Conservation (phyloP, 2,797 vertebrate species). For the Mormyrus proboscirostris region DNA sequence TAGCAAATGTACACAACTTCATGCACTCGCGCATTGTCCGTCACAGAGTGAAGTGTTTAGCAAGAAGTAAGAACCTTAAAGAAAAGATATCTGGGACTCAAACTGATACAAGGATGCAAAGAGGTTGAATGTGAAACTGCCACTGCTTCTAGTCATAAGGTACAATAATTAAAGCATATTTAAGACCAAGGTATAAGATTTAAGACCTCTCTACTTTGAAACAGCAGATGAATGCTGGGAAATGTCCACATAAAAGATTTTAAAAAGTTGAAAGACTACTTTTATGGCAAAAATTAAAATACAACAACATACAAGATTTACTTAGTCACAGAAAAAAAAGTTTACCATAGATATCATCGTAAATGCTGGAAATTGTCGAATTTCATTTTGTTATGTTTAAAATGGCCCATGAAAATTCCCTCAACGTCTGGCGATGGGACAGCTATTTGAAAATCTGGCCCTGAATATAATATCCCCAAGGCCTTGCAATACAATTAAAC, state of each 20-base stretch:
- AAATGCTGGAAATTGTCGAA: not conserved
- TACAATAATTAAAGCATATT: not conserved
- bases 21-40: not conserved
- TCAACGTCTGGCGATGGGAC: not conserved
- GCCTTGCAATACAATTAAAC: constrained; percentile 32
- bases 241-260: not conserved
- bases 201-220: not conserved
- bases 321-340: not conserved
- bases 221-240: not conserved
- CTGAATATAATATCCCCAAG: not conserved
- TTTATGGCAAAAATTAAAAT: not conserved
- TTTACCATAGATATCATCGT: not conserved
- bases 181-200: not conserved
- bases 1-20: not conserved
- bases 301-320: not conserved
- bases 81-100: not conserved
- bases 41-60: not conserved
- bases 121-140: not conserved
- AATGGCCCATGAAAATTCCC: not conserved
- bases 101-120: not conserved
- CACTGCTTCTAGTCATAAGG: not conserved
- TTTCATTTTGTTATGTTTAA: not conserved
- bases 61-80: not conserved
- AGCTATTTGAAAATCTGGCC: not conserved
- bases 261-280: not conserved